These are phyloP conservation scores for Trisateles emortualis DNA, from an alignment of 2,888 invertebrate species.

Conservation along the genomic window DNA sequence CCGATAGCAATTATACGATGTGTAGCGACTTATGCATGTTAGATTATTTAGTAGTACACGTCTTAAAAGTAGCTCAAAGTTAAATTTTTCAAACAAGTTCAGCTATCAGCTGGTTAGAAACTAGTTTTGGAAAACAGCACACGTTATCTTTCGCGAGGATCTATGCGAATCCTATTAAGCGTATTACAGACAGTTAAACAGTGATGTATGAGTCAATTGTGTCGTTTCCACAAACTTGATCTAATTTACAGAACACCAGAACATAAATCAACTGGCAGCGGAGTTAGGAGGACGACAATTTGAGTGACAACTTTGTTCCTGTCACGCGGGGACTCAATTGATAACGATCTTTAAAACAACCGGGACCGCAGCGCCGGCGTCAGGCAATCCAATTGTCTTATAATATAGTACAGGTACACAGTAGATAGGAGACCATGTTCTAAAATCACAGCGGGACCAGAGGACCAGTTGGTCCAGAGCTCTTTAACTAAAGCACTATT, in stretches of 20 bases:
- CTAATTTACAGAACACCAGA: constrained; percentile 16
- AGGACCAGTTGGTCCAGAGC: too few species aligned
- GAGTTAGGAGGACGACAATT: constrained; percentile 29
- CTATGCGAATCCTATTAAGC: neutral
- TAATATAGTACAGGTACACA: constrained; percentile 12
- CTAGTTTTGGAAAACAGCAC: too few species aligned
- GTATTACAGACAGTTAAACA: neutral
- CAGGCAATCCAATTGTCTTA: constrained; percentile 28
- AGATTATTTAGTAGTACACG: too few species aligned
- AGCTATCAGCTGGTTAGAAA: too few species aligned
- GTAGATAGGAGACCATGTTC: too few species aligned
- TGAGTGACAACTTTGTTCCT: constrained; percentile 48
- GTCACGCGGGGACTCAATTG: constrained; percentile 42
- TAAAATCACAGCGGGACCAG: too few species aligned
- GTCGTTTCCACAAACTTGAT: neutral
- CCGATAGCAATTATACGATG: too few species aligned
- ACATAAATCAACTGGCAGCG: constrained; percentile 38
- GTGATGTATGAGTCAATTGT: neutral
- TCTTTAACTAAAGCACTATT: too few species aligned
- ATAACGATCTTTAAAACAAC: constrained; percentile 44
- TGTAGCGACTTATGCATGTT: too few species aligned
- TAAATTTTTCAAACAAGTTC: too few species aligned
- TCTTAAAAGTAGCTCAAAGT: too few species aligned
- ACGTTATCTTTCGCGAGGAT: too few species aligned
- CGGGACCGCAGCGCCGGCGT: constrained; percentile 47